These are phyloP conservation scores for Hydropsyche tenuis DNA, from an alignment of 1,140 invertebrate genomes.

Conservation along the genomic window DNA sequence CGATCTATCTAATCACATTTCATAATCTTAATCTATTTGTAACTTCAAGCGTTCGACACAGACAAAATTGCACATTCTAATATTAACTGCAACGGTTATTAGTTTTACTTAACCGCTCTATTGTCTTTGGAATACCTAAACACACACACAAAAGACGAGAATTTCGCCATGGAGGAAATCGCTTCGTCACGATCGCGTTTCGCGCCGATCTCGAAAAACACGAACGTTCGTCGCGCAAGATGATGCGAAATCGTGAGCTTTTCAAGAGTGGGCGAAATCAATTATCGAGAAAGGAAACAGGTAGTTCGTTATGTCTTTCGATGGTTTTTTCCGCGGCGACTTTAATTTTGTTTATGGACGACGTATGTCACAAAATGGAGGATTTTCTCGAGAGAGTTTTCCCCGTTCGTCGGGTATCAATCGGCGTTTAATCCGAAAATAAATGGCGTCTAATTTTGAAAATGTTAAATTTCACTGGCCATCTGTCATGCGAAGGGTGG, in stretches of 20 bases:
- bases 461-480: background rate
- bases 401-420: constrained; percentile 1
- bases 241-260: constrained; percentile 11
- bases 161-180: background rate
- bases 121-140: no score
- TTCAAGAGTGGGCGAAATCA: background rate
- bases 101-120: background rate
- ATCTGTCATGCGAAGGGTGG: background rate
- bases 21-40: no score
- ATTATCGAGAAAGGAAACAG: constrained; percentile 9
- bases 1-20: no score
- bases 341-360: no score
- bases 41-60: no score
- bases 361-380: background rate
- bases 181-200: constrained; percentile 2
- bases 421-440: constrained; percentile 11
- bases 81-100: background rate
- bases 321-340: no score
- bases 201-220: background rate
- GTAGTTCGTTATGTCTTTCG: background rate
- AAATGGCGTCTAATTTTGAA: constrained; percentile 24
- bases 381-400: background rate
- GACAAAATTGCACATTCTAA: no score
- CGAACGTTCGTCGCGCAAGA: background rate
- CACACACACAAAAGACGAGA: no score